Evolutionary conservation across 2,797 vertebrate genomes (phyloP), one percentile per base, ranked within the genome.

Genomic region (Pangasius larnaudii): DNA sequence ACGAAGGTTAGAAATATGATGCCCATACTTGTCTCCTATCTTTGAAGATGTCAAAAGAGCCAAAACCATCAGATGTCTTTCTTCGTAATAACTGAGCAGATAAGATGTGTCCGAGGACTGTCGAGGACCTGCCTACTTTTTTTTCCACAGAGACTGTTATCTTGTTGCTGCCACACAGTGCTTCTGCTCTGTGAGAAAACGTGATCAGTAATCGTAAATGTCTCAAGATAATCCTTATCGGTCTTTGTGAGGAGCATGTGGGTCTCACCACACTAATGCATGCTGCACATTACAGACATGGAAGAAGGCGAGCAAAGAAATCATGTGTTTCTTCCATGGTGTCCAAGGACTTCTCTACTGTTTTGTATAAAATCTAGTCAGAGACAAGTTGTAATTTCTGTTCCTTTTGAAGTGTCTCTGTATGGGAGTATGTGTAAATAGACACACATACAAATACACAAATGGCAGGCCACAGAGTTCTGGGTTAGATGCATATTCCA

Each of bases 371-470:
- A 93, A 94, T 91, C 91, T 88, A 93, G 93, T 93, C 94, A 95
- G 93, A 93, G 89, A 90, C 91, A 95, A 93, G 92, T 94, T 94
- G 93, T 95, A 94, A 95, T 96, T 91, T 95, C 92, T 92, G 86
- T 87, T 91, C 82, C 89, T 92, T 96, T 95, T 95, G 94, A 96
- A 94, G 71, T 74, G 86, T 91, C 88, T 89, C 89, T 88, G 71
- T 87, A 90, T 91, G 90, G 91, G 91, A 92, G 89, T 91, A 80
- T 87, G 39, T 49, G 36, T 61, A 67, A 69, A 61, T 72, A 71
- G 27, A 88, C 63, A 72, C 18, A 53, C n/a, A 77, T 53, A 58
- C 58, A 58, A 61, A 82, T 22, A 77, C 69, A 86, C 58, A 86
- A 81, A 63, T 81, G 82, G 39, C 61, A 75, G 33, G 65, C 79